Evolutionary conservation across 2,113 vertebrate genomes (phyloP).

Genomic region (Euleptes europaea): DNA sequence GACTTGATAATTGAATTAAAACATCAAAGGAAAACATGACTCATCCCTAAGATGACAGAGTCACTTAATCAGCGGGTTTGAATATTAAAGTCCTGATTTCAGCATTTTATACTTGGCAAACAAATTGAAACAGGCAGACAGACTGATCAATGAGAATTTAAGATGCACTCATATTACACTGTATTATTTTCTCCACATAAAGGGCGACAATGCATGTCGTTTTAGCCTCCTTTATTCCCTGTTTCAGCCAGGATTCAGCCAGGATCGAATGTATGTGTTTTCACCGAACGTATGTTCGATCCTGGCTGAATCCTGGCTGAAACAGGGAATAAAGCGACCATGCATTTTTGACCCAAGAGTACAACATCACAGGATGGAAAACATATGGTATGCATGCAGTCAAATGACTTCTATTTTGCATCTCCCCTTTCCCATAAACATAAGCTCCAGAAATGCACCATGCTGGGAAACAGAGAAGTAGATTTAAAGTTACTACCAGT

Average conservation of each 20-base stretch:
- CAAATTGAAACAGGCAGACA: neutral
- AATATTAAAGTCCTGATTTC: conserved; percentile 5
- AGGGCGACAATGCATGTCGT: too few species aligned
- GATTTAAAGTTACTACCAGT: neutral
- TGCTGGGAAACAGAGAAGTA: neutral
- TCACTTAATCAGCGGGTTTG: conserved; percentile 16
- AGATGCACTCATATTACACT: neutral
- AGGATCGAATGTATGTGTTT: too few species aligned
- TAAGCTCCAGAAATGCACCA: neutral
- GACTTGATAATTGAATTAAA: conserved; percentile 13
- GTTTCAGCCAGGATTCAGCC: too few species aligned
- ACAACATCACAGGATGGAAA: neutral
- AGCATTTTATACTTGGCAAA: conserved; percentile 9
- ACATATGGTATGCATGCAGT: neutral
- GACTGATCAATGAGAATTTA: conserved; percentile 7
- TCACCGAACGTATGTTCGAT: too few species aligned
- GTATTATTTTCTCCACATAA: conserved; percentile 5
- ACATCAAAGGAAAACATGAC: conserved; percentile 3
- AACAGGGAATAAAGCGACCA: too few species aligned
- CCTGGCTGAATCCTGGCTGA: too few species aligned
- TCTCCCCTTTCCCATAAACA: neutral
- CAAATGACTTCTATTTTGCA: neutral
- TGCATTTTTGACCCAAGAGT: too few species aligned
- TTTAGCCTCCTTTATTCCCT: too few species aligned
- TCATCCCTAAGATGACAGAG: conserved; percentile 5